Evolutionary conservation across 2,113 vertebrate genomes (phyloP), one percentile per base, ranked within the genome.

Genomic region (Callionymus lyra): DNA sequence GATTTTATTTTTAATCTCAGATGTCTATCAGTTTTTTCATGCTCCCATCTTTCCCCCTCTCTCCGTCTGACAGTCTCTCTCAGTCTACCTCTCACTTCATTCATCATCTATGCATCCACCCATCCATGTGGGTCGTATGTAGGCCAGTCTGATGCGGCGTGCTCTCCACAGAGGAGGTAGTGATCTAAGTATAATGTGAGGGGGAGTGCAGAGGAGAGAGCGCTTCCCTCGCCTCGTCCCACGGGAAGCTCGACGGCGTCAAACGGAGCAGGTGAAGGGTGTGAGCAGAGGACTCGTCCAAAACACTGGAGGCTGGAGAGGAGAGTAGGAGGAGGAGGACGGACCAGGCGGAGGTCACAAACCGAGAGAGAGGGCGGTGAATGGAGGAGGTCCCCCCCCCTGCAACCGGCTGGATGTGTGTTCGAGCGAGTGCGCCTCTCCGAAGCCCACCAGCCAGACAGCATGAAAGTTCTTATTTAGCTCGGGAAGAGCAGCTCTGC

Each of bases 401-500:
- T 44, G 53, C n/a, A 5, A 27, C 21, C 39, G 56, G 45, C 45
- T 16, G 50, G 35, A 44, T 51, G 41, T 33, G 47, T 41, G 34
- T 39, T 54, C 43, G 51, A 33, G 59, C 35, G 65, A 34, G 52
- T 44, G 67, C 55, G 49, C 56, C 74, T 17, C 67, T 78, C 74
- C 73, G 70, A n/a, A 82, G 79, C 80, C 73, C 70, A 81, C 75
- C 74, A 83, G 83, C 81, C 80, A 82, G 74, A 77, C 74, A 83
- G 77, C 80, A 81, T 52, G 54, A 19, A 74, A 84, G 79, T 80
- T 87, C 84, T 82, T 85, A 85, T 85, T 87, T 84, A 86, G 84
- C 81, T 82, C 83, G 85, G 81, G 74, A 83, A 85, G 80, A 83
- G 68, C 70, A 80, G 82, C 80, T 86, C 82, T 87, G 84, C 85